Conservation (phyloP, 2,888 invertebrate species). For the Dione juno region DNA sequence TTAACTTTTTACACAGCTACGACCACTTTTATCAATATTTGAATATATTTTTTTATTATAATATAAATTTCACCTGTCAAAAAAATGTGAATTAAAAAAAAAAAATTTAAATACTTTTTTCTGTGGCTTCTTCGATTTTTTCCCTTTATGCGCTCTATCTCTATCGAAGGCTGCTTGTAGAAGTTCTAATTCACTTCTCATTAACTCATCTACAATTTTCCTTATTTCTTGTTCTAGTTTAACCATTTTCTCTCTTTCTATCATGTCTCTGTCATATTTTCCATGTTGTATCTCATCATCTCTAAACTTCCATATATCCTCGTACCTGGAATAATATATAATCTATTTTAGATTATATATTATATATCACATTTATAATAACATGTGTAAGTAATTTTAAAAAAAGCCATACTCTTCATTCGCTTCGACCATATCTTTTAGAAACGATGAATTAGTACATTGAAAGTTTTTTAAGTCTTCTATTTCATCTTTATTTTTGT, state of each 20-base stretch:
- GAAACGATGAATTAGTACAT: constrained; percentile 87
- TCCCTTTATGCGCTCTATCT: constrained; percentile 88
- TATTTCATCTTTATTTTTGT: constrained; percentile 85
- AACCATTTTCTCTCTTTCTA: constrained; percentile 91
- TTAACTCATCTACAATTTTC: constrained; percentile 90
- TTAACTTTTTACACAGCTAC: too few species aligned
- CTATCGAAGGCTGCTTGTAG: constrained; percentile 89
- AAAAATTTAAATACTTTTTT: constrained; percentile 81
- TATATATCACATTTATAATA: neutral
- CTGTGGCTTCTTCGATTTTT: constrained; percentile 89
- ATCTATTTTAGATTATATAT: too few species aligned
- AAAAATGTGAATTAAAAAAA: neutral
- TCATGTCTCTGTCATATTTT: constrained; percentile 90
- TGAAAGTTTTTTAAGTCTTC: constrained; percentile 86
- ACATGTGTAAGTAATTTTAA: neutral
- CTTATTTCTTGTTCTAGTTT: constrained; percentile 93
- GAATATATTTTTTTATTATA: neutral
- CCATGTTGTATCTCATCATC: constrained; percentile 91
- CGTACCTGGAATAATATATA: constrained; percentile 79
- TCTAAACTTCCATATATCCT: constrained; percentile 92
- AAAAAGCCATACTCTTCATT: constrained; percentile 86
- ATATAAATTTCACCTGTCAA: neutral
- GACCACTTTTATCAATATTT: neutral
- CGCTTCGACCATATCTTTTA: constrained; percentile 87
- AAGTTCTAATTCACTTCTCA: constrained; percentile 87